Percentiles rank a stretch among this genome's conserved stretches.
Evolutionary conservation across 2,113 vertebrate genomes (phyloP).

Genomic region (Nerophis lumbriciformis): DNA sequence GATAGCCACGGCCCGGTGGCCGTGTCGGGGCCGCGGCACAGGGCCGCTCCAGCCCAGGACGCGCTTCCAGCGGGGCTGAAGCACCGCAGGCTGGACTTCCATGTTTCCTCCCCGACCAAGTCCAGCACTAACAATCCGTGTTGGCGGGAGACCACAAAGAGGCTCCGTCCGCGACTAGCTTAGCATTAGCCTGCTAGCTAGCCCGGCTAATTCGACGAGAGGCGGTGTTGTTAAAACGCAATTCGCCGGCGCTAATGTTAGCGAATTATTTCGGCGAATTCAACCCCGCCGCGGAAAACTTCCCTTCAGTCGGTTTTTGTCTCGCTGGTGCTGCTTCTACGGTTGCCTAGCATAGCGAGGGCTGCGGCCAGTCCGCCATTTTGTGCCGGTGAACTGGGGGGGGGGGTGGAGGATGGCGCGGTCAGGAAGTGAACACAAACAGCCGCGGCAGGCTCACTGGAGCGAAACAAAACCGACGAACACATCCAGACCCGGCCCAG

Average conservation of each 20-base stretch:
- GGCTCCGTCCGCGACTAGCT: not conserved
- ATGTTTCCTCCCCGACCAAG: slow-evolving; percentile 12
- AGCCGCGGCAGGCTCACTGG: slow-evolving; percentile 15
- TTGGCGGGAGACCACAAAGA: slow-evolving; percentile 6
- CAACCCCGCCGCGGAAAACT: too few relatives aligned
- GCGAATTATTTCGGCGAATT: not conserved
- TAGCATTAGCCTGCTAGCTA: slow-evolving; percentile 30
- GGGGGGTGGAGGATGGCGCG: not conserved
- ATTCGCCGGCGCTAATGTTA: not conserved
- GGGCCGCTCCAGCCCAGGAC: slow-evolving; percentile 89
- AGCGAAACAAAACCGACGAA: not conserved
- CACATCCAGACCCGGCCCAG: not conserved
- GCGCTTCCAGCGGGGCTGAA: slow-evolving; percentile 88
- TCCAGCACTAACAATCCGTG: slow-evolving; percentile 2
- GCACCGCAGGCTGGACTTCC: slow-evolving; percentile 69
- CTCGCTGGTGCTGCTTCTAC: not conserved
- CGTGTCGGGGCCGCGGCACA: slow-evolving; percentile 85
- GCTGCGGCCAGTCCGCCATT: slow-evolving; percentile 55
- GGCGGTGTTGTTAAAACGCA: not conserved
- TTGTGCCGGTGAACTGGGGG: slow-evolving; percentile 31
- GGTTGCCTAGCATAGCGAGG: slow-evolving; percentile 11
- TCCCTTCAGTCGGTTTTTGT: not conserved
- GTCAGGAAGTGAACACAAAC: slow-evolving; percentile 8
- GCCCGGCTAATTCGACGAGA: slow-evolving; percentile 7
- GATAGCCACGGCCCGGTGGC: slow-evolving; percentile 86